phyloP scores from a whole-genome alignment of 1,140 invertebrate species.

The Anagrus nilaparvatae region DNA sequence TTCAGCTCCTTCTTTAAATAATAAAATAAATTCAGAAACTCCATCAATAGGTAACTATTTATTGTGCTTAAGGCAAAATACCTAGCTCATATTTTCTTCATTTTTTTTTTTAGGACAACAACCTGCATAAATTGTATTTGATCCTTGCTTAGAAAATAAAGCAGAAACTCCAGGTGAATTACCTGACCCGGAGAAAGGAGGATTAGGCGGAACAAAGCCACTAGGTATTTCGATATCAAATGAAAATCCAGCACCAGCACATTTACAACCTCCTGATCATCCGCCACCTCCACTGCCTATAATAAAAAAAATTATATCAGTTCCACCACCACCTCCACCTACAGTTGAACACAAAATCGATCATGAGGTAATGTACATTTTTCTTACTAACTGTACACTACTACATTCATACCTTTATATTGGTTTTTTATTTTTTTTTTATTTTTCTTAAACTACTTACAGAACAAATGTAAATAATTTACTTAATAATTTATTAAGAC shows the following conservation, averaged over 20 bases:
- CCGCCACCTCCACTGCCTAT: conserved; percentile 40
- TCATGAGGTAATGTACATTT: conserved; percentile 48
- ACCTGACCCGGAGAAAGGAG: conserved; percentile 59
- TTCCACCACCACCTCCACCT: conserved; percentile 34
- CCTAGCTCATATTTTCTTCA: conserved; percentile 18
- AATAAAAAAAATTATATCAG: conserved; percentile 37
- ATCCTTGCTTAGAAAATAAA: conserved; percentile 48
- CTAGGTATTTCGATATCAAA: conserved; percentile 49
- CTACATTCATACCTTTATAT: neutral
- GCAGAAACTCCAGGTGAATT: conserved; percentile 61
- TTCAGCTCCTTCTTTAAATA: conserved; percentile 64
- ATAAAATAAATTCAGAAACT: conserved; percentile 40
- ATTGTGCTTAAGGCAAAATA: neutral
- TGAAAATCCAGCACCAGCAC: conserved; percentile 24
- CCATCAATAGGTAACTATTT: conserved; percentile 33
- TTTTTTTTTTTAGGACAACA: conserved; percentile 34
- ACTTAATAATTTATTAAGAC: no score
- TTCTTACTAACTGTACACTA: neutral
- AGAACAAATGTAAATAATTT: no score
- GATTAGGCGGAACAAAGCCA: conserved; percentile 64
- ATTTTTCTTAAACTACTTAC: no score
- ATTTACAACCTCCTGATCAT: conserved; percentile 37
- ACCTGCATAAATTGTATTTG: conserved; percentile 45
- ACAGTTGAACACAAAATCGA: conserved; percentile 56
- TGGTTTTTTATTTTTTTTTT: no score